Evolutionary conservation across 2,797 vertebrate genomes (phyloP), one percentile per base, ranked within the genome.

Genomic region (Periparus ater): DNA sequence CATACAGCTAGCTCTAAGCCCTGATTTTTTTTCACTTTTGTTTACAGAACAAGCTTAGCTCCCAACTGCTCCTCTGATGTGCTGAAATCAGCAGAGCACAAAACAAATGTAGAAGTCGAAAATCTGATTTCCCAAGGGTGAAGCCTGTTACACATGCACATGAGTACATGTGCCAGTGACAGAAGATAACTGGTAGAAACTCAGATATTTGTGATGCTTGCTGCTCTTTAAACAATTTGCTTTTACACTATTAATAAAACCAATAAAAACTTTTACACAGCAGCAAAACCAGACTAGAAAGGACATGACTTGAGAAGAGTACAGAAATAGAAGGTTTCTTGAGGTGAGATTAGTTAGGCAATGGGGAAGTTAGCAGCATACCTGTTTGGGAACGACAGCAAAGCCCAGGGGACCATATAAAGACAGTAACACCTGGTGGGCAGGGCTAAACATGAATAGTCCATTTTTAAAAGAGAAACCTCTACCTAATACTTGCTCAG

Each of bases 41-140:
- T 38, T 74, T 53, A 27, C 3, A 45, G n/a, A 38, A 75, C 1
- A 4, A 68, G 17, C 22, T 88, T 58, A 34, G 20, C 12, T 68
- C 27, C 42, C 0, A 0, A 11, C 6, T 22, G 11, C 34, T 29
- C 10, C 5, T 5, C 29, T 14, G 8, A 17, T 32, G 36, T 3
- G 0, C 42, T 72, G 54, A 50, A 22, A 70, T 34, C 29, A 60
- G 15, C 34, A 71, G 45, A 47, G 42, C 20, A 40, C 45, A 65
- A 68, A 90, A 44, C 34, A 65, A 68, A 53, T 2, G 22, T 3
- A 65, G 34, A 50, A 85, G 44, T 36, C 36, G 22, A 73, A 95
- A 82, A 73, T 27, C 36, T 26, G 18, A 44, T 61, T 85, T 86
- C 20, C 45, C 11, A n/a, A 45, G 23, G 10, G 14, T 62, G 42